phyloP scores from a whole-genome alignment of 2,113 vertebrate genomes.

The Danionella cerebrum region DNA sequence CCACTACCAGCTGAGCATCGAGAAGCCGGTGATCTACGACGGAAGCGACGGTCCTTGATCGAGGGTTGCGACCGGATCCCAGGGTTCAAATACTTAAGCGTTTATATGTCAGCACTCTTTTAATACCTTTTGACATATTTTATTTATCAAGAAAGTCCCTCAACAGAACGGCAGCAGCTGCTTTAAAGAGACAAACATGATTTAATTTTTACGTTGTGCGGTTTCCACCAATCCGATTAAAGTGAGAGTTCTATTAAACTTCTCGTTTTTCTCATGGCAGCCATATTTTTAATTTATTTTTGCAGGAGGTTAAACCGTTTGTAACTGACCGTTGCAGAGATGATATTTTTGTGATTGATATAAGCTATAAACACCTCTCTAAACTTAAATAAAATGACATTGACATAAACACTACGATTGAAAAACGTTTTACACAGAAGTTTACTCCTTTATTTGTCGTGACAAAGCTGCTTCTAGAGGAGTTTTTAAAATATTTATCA shows the following conservation, averaged over 20 bases:
- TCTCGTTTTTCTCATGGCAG: neutral
- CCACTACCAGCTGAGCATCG: constrained; percentile 80
- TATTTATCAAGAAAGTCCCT: too few species aligned
- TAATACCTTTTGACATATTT: too few species aligned
- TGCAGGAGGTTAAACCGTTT: too few species aligned
- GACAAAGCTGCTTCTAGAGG: constrained; percentile 13
- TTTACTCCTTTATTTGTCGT: neutral
- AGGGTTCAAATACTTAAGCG: too few species aligned
- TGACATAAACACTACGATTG: too few species aligned
- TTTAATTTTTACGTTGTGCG: neutral
- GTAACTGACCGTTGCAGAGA: neutral
- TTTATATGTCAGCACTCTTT: too few species aligned
- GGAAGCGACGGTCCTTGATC: constrained; percentile 80
- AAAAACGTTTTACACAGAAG: too few species aligned
- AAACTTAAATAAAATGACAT: too few species aligned
- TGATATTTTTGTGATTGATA: neutral
- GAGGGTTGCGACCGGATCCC: too few species aligned
- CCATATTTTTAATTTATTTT: neutral
- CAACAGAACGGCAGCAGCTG: too few species aligned
- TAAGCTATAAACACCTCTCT: neutral
- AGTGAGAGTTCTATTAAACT: neutral
- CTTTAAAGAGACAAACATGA: too few species aligned
- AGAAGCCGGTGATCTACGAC: constrained; percentile 86
- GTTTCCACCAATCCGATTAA: neutral
- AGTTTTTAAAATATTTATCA: neutral